Conservation (phyloP, 30 jellyfish, hydroid and myxozoan species). For the Rhopilema esculentum region DNA sequence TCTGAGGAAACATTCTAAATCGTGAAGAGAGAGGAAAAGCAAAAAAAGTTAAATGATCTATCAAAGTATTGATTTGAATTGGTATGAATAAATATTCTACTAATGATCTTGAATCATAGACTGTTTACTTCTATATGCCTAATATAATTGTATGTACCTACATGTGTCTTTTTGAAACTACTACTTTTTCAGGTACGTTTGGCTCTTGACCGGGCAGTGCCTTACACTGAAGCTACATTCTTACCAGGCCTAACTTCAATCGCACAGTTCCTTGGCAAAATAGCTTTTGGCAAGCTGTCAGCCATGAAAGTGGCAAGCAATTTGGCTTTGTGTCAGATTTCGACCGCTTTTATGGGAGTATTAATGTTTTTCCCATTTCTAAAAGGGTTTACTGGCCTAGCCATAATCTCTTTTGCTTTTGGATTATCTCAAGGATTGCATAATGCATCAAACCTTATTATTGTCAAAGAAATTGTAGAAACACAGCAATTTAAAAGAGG, state of each 20-base stretch:
- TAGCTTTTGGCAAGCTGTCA: constrained; percentile 60
- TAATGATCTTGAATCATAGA: too few relatives aligned
- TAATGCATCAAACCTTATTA: background rate
- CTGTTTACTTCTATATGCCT: too few relatives aligned
- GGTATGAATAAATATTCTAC: too few relatives aligned
- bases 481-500: constrained; percentile 48
- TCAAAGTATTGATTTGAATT: too few relatives aligned
- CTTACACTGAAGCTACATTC: constrained; percentile 53
- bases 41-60: too few relatives aligned
- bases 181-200: constrained; percentile 76
- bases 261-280: constrained; percentile 72
- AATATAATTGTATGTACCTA: too few relatives aligned
- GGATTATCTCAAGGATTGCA: constrained; percentile 20
- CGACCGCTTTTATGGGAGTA: background rate
- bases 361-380: constrained; percentile 59
- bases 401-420: constrained; percentile 54
- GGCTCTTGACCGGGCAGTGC: constrained; percentile 55
- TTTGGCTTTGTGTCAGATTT: constrained; percentile 12
- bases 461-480: constrained; percentile 62
- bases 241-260: constrained; percentile 67
- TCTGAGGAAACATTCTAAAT: too few relatives aligned
- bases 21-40: too few relatives aligned
- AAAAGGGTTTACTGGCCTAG: constrained; percentile 30
- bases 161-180: too few relatives aligned
- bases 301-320: constrained; percentile 40